Percentiles rank a stretch among this genome's conserved stretches.
Conservation (phyloP, 2,888 invertebrate genomes). For the Osedax frankpressi region DNA sequence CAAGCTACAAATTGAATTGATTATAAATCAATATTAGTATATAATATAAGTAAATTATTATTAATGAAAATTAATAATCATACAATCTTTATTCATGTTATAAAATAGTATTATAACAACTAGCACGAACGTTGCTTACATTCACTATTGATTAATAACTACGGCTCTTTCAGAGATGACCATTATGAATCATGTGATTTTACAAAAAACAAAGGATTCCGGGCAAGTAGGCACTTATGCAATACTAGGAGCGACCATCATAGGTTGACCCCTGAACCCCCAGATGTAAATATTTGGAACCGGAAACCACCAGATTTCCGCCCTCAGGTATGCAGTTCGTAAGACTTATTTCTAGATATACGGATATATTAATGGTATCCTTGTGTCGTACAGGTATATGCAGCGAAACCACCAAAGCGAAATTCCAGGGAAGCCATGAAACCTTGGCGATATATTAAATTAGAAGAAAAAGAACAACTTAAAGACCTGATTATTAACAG, state of each 20-base stretch:
- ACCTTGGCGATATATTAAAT: conserved; percentile 40
- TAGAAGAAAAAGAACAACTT: conserved; percentile 34
- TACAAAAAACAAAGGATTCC: neutral
- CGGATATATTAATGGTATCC: no score
- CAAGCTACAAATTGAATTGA: no score
- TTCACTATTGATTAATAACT: no score
- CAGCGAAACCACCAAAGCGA: conserved; percentile 38
- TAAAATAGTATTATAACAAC: no score
- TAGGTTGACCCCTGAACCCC: conserved; percentile 20
- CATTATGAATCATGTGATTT: neutral
- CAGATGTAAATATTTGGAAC: conserved; percentile 37
- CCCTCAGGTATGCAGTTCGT: conserved; percentile 27
- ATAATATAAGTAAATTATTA: no score
- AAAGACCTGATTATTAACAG: no score
- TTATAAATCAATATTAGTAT: no score
- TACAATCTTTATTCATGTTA: no score
- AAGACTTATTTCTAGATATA: no score
- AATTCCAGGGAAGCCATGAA: conserved; percentile 35
- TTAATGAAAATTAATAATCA: no score
- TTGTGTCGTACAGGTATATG: conserved; percentile 8
- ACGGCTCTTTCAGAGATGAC: no score
- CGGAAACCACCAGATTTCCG: conserved; percentile 41
- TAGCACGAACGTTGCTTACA: no score
- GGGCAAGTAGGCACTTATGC: conserved; percentile 16
- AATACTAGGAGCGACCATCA: conserved; percentile 34